A percentile compares a stretch with the other conserved stretches of the same genome.
Conservation (phyloP, 2,113 vertebrate genomes). For the Gambusia holbrooki region DNA sequence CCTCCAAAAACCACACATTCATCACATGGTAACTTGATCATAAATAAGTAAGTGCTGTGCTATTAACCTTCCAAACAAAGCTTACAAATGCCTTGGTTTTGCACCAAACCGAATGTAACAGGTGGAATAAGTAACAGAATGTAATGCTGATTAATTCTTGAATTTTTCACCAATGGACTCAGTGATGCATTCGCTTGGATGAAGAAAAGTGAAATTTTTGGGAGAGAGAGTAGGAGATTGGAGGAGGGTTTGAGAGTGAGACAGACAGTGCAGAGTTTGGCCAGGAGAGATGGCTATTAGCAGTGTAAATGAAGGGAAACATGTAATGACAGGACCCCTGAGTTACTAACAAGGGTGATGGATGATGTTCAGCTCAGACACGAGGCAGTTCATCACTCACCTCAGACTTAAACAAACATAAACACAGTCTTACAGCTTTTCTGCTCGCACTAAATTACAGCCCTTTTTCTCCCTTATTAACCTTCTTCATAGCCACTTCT, state of each 20-base stretch:
- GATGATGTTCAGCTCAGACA: slow-evolving; percentile 64
- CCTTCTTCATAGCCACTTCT: slow-evolving; percentile 42
- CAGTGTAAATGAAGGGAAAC: slow-evolving; percentile 72
- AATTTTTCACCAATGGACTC: neutral
- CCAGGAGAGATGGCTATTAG: slow-evolving; percentile 62
- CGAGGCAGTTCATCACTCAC: slow-evolving; percentile 70
- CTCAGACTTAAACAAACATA: slow-evolving; percentile 39
- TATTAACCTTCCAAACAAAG: slow-evolving; percentile 10
- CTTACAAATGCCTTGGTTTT: neutral
- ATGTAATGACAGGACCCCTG: slow-evolving; percentile 59
- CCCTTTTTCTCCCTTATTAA: slow-evolving; percentile 58
- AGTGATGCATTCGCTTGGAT: slow-evolving; percentile 8
- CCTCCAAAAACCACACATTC: neutral
- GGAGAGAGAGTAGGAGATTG: neutral
- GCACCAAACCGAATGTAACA: slow-evolving; percentile 1
- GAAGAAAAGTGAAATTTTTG: neutral
- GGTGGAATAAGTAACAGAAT: neutral
- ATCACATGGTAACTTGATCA: slow-evolving; percentile 1
- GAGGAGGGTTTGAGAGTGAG: slow-evolving; percentile 6
- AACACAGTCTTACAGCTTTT: slow-evolving; percentile 14
- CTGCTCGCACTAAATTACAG: slow-evolving; percentile 25
- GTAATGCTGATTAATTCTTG: neutral
- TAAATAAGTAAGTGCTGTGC: neutral
- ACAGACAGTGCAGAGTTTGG: slow-evolving; percentile 32
- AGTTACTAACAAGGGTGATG: slow-evolving; percentile 73